A percentile compares a stretch with the other conserved stretches of the same genome.
These are phyloP conservation scores for Tarsius wallacei DNA, from an alignment of 2,797 vertebrate species.

Conservation along the genomic window DNA sequence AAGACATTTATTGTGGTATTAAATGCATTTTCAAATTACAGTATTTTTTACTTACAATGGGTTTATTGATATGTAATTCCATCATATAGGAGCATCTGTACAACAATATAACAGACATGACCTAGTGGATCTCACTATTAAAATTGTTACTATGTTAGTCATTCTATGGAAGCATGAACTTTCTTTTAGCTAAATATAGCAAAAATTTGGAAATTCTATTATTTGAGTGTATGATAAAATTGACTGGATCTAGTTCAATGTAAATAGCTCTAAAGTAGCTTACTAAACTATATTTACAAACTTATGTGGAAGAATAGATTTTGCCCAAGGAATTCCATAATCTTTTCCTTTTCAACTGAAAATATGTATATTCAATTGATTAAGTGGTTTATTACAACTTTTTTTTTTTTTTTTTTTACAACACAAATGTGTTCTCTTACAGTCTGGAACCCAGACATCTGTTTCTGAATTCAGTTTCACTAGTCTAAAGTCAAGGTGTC, in stretches of 20 bases:
- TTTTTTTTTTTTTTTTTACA: neutral
- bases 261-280: constrained; percentile 21
- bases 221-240: neutral
- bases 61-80: neutral
- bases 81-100: neutral
- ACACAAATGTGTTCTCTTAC: no score
- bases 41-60: neutral
- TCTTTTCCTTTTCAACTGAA: constrained; percentile 36
- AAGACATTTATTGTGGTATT: neutral
- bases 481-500: no score
- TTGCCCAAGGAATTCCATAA: constrained; percentile 62
- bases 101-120: neutral
- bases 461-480: no score
- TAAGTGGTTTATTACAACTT: constrained; percentile 48
- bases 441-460: no score
- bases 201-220: neutral
- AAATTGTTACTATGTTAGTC: neutral
- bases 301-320: constrained; percentile 22
- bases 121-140: neutral
- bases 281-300: neutral
- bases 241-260: neutral
- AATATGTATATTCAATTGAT: constrained; percentile 5
- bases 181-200: neutral
- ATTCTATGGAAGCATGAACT: neutral
- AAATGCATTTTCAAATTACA: neutral